Percentiles rank a stretch among this genome's conserved stretches.
Evolutionary conservation across 2,113 vertebrate genomes (phyloP).

Genomic region (Spermophilus dauricus): DNA sequence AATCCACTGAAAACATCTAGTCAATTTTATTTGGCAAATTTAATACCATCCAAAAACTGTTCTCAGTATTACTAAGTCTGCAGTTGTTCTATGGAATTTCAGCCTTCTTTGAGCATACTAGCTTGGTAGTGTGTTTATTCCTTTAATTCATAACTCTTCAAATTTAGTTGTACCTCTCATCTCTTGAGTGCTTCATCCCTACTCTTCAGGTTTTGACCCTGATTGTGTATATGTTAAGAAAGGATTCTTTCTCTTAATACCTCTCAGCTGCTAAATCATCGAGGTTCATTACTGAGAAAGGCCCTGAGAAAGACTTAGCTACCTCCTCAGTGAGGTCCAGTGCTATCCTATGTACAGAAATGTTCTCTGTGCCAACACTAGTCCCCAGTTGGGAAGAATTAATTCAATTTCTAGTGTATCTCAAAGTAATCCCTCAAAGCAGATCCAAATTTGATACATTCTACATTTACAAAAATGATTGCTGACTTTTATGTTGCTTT

Average conservation of each 20-base stretch:
- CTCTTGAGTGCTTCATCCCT: background rate
- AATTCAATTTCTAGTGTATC: constrained; percentile 42
- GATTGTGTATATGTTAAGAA: background rate
- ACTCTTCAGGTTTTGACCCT: background rate
- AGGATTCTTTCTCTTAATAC: background rate
- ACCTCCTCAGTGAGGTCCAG: background rate
- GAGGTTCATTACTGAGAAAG: background rate
- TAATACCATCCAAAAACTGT: background rate
- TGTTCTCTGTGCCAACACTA: background rate
- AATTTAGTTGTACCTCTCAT: background rate
- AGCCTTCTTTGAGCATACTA: background rate
- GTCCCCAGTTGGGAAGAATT: constrained; percentile 40
- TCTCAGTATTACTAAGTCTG: background rate
- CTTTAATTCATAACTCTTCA: background rate
- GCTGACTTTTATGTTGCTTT: constrained; percentile 39
- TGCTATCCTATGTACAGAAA: background rate
- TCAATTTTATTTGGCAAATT: background rate
- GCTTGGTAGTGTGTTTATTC: background rate
- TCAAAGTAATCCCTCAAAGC: constrained; percentile 34
- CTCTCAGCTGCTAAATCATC: background rate
- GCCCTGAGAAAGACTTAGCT: background rate
- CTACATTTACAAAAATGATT: constrained; percentile 29
- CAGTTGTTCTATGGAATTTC: background rate
- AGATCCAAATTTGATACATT: constrained; percentile 50
- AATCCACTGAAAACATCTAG: background rate